phyloP scores from a whole-genome alignment of 2,888 invertebrate genomes.

The Xestia c-nigrum region DNA sequence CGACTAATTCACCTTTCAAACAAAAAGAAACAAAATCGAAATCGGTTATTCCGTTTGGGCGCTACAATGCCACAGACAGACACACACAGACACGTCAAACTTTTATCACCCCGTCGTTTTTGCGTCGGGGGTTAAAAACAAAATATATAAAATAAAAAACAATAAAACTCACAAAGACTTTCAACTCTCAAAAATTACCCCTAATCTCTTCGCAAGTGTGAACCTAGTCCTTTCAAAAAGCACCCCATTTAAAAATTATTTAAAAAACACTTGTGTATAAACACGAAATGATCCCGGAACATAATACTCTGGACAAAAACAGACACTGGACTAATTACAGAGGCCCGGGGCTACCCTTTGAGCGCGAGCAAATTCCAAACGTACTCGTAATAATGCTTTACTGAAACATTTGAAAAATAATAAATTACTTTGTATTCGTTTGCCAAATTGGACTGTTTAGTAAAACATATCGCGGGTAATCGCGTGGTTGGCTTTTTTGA shows the following conservation, averaged over 20 bases:
- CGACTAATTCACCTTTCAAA: too few relatives aligned
- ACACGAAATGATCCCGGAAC: slow-evolving; percentile 50
- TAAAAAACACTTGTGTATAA: slow-evolving; percentile 45
- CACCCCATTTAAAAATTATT: slow-evolving; percentile 47
- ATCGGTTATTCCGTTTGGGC: too few relatives aligned
- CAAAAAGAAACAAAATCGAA: too few relatives aligned
- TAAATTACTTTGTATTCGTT: slow-evolving; percentile 57
- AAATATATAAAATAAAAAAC: not conserved
- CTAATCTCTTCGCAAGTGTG: slow-evolving; percentile 27
- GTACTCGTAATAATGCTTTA: slow-evolving; percentile 60
- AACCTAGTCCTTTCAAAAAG: slow-evolving; percentile 9
- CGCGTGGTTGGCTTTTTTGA: slow-evolving; percentile 17
- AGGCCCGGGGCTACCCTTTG: slow-evolving; percentile 54
- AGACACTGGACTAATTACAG: slow-evolving; percentile 61
- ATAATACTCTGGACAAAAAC: slow-evolving; percentile 58
- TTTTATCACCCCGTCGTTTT: too few relatives aligned
- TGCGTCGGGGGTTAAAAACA: too few relatives aligned
- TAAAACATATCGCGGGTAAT: slow-evolving; percentile 48
- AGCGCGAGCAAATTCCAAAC: slow-evolving; percentile 54
- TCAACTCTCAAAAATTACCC: slow-evolving; percentile 3
- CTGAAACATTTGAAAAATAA: slow-evolving; percentile 62
- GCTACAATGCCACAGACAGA: too few relatives aligned
- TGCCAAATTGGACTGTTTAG: slow-evolving; percentile 44
- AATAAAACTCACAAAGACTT: not conserved
- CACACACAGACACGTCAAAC: too few relatives aligned